Percentiles rank a stretch among this genome's conserved stretches.
phyloP scores from a whole-genome alignment of 2,888 invertebrate genomes.

The Odontothrips loti region DNA sequence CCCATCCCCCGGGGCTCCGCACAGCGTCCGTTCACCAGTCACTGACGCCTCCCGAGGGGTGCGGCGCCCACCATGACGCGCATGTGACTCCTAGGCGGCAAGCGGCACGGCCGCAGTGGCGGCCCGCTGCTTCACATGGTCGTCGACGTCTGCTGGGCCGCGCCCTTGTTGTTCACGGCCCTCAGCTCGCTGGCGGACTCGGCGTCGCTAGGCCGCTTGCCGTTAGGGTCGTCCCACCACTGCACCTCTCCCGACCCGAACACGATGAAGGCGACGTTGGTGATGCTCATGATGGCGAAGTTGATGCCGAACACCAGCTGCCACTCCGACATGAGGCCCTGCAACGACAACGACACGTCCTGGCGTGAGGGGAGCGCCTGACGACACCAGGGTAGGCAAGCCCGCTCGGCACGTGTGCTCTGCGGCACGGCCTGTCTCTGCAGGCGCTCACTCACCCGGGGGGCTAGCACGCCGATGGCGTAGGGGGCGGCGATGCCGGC shows the following conservation, averaged over 20 bases:
- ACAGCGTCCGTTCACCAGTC: no score
- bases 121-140: neutral
- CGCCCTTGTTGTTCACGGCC: neutral
- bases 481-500: slow-evolving; percentile 59
- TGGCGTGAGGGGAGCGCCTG: neutral
- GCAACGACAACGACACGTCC: slow-evolving; percentile 28
- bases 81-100: neutral
- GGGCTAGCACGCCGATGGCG: slow-evolving; percentile 55
- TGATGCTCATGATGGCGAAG: slow-evolving; percentile 60
- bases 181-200: neutral
- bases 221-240: slow-evolving; percentile 65
- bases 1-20: neutral
- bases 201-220: neutral
- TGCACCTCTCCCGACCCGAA: slow-evolving; percentile 72
- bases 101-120: neutral
- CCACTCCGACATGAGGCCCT: slow-evolving; percentile 60
- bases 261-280: slow-evolving; percentile 63
- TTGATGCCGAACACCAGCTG: slow-evolving; percentile 76
- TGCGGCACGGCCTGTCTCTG: no score
- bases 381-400: neutral
- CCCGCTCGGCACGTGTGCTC: neutral
- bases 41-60: no score
- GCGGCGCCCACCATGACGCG: no score
- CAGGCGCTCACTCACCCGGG: slow-evolving; percentile 44
- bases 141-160: neutral